Percentiles rank a stretch among this genome's conserved stretches.
Evolutionary conservation across 2,113 vertebrate species (phyloP).

Genomic region (Actinemys pallida): DNA sequence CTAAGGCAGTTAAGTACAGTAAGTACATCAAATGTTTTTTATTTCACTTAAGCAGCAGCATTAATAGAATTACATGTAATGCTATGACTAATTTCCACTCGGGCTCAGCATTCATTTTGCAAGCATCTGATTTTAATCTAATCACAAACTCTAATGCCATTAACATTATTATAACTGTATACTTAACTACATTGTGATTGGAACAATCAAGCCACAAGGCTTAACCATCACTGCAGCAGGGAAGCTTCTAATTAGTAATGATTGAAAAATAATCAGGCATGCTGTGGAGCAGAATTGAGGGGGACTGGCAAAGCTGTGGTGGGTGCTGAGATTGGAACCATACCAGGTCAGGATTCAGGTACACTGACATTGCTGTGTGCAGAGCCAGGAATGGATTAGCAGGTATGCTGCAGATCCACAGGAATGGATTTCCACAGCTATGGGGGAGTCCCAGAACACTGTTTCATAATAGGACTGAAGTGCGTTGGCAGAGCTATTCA

Average conservation of each 20-base stretch:
- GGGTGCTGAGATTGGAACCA: neutral
- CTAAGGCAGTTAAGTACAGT: accelerated
- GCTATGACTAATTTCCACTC: neutral
- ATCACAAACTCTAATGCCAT: conserved; percentile 8
- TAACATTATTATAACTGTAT: neutral
- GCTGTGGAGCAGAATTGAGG: neutral
- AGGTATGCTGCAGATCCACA: neutral
- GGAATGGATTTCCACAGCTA: neutral
- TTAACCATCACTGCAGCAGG: neutral
- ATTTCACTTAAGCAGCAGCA: neutral
- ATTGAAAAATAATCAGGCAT: neutral
- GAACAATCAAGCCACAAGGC: neutral
- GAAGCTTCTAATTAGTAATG: neutral
- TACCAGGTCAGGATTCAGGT: neutral
- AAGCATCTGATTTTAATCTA: conserved; percentile 6
- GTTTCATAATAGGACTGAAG: neutral
- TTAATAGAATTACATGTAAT: neutral
- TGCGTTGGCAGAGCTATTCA: neutral
- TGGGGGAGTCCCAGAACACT: neutral
- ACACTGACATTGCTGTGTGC: neutral
- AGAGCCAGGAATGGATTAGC: neutral
- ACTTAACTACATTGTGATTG: neutral
- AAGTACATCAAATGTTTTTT: neutral
- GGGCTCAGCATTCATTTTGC: neutral
- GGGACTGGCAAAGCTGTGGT: neutral